Conservation (phyloP, 2,797 vertebrate genomes). For the Rhinichthys osculus region DNA sequence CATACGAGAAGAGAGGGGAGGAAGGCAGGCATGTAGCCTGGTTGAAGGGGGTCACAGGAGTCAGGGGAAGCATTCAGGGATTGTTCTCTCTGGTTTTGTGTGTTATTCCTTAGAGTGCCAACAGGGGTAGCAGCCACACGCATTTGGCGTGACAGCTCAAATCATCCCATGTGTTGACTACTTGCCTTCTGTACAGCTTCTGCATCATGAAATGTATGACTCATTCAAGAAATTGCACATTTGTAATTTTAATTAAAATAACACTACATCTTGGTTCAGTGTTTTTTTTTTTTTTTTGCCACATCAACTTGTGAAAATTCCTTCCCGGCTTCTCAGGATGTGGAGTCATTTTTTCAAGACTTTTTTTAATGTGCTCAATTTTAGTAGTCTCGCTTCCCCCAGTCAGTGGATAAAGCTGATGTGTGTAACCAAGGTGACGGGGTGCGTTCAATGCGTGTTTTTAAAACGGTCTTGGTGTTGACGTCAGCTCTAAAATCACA, state of each 20-base stretch:
- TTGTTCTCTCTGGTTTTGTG: constrained; percentile 2
- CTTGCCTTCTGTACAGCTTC: constrained; percentile 27
- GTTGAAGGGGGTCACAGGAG: constrained; percentile 52
- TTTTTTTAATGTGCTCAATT: constrained; percentile 26
- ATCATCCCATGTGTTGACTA: constrained; percentile 6
- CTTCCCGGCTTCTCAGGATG: constrained; percentile 27
- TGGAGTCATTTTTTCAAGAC: constrained; percentile 18
- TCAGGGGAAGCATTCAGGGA: constrained; percentile 61
- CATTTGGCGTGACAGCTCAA: not conserved
- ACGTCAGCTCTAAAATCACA: constrained; percentile 26
- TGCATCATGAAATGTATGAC: constrained; percentile 54
- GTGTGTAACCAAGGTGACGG: constrained; percentile 52
- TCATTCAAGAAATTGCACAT: constrained; percentile 63
- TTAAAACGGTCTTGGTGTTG: constrained; percentile 15
- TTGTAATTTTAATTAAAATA: constrained; percentile 56
- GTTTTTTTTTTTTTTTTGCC: not conserved
- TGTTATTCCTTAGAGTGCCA: constrained; percentile 57
- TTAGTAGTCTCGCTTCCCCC: constrained; percentile 29
- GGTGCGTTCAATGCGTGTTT: not conserved
- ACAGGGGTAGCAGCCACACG: constrained; percentile 54
- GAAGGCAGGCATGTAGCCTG: constrained; percentile 47
- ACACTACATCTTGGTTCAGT: constrained; percentile 20
- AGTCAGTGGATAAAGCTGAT: constrained; percentile 37
- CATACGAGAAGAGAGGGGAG: constrained; percentile 44
- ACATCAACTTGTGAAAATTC: constrained; percentile 35